These are phyloP conservation scores for Melanotaenia maccullochi DNA, from an alignment of 2,797 vertebrate genomes.

Conservation along the genomic window DNA sequence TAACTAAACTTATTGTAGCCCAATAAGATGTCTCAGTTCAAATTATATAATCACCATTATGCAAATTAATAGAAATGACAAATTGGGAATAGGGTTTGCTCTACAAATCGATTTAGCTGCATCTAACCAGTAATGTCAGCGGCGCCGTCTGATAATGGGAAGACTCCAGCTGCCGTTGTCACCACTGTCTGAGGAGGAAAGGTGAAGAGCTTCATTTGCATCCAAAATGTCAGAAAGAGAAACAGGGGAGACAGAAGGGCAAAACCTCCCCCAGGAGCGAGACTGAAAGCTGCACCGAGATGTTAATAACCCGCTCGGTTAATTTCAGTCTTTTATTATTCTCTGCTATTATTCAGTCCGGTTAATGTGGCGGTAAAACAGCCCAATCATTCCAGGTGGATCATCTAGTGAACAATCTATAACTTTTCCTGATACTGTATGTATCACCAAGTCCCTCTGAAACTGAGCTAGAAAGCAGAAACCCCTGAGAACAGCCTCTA, in stretches of 20 bases:
- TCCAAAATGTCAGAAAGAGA: constrained; percentile 63
- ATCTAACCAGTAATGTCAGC: constrained; percentile 20
- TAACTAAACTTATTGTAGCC: too few species aligned
- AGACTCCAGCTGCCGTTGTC: constrained; percentile 46
- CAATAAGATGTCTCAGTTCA: too few species aligned
- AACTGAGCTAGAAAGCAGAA: constrained; percentile 10
- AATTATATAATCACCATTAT: neutral
- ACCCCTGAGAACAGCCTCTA: constrained; percentile 8
- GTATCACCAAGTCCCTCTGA: neutral
- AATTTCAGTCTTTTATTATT: constrained; percentile 40
- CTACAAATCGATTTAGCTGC: constrained; percentile 22
- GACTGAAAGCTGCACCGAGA: constrained; percentile 18
- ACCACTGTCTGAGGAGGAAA: constrained; percentile 35
- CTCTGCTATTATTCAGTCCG: constrained; percentile 14
- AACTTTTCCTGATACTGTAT: neutral
- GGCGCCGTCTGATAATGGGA: constrained; percentile 1
- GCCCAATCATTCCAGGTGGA: constrained; percentile 12
- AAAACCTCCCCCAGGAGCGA: constrained; percentile 39
- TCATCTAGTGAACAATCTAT: constrained; percentile 11
- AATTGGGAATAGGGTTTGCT: neutral
- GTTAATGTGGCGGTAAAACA: constrained; percentile 13
- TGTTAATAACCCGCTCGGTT: constrained; percentile 54
- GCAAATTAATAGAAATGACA: neutral
- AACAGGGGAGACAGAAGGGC: constrained; percentile 40
- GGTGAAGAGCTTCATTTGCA: constrained; percentile 71